Percentiles rank a stretch among this genome's conserved stretches.
phyloP scores from a whole-genome alignment of 2,797 vertebrate genomes.

The Cuniculus paca region DNA sequence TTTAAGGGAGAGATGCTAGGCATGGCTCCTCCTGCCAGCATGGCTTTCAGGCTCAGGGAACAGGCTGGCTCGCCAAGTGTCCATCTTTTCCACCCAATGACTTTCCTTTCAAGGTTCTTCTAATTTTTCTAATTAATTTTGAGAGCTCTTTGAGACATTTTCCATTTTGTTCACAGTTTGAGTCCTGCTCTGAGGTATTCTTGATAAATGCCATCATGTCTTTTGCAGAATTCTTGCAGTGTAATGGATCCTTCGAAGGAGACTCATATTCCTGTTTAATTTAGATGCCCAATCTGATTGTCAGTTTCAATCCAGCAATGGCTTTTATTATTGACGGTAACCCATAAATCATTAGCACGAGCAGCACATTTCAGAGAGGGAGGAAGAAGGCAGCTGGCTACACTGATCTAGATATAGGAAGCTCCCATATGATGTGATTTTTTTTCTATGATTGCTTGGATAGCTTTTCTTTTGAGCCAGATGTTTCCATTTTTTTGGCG shows the following conservation, averaged over 20 bases:
- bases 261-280: constrained; percentile 69
- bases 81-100: neutral
- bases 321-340: constrained; percentile 72
- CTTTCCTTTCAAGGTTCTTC: constrained; percentile 59
- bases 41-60: neutral
- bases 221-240: constrained; percentile 67
- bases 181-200: constrained; percentile 76
- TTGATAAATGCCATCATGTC: constrained; percentile 72
- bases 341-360: constrained; percentile 70
- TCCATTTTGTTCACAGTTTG: constrained; percentile 83
- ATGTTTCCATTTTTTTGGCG: no score
- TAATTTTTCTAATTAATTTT: constrained; percentile 82
- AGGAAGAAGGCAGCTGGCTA: neutral
- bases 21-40: accelerated
- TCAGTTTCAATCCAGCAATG: constrained; percentile 75
- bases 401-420: neutral
- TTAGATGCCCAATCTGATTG: constrained; percentile 80
- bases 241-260: constrained; percentile 69
- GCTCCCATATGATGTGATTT: neutral
- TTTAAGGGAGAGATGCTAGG: no score
- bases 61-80: neutral
- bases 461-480: neutral
- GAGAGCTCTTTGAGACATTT: constrained; percentile 79
- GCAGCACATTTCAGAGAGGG: neutral
- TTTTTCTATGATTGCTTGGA: neutral